Evolutionary conservation across 2,797 vertebrate species (phyloP).

Genomic region (Masticophis lateralis): DNA sequence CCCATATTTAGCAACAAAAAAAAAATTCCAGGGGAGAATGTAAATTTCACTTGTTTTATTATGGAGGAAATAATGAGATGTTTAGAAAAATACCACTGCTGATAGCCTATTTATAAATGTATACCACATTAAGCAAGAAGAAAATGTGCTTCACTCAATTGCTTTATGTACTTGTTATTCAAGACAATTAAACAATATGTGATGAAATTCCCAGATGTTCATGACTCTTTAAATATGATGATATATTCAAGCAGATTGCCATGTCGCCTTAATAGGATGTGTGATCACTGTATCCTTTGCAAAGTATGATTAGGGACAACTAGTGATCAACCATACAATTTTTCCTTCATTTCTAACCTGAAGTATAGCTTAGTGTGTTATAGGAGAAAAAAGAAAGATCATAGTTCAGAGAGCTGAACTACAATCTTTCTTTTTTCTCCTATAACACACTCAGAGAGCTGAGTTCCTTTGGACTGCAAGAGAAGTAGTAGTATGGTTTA

Average conservation of each 20-base stretch:
- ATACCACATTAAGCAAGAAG: conserved; percentile 1
- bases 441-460: background rate
- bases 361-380: background rate
- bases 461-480: background rate
- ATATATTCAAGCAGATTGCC: background rate
- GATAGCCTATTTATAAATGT: conserved; percentile 4
- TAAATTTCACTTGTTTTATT: background rate
- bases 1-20: conserved; percentile 17
- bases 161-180: background rate
- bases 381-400: background rate
- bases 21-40: background rate
- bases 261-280: background rate
- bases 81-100: background rate
- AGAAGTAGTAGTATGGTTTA: background rate
- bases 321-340: background rate
- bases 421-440: no score
- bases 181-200: background rate
- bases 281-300: background rate
- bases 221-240: background rate
- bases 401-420: background rate
- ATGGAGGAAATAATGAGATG: background rate
- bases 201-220: background rate
- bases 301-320: background rate
- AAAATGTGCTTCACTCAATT: background rate
- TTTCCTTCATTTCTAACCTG: background rate